Evolutionary conservation across 2,113 vertebrate genomes (phyloP), one percentile per base, ranked within the genome.

Genomic region (Cochlearius cochlearius): DNA sequence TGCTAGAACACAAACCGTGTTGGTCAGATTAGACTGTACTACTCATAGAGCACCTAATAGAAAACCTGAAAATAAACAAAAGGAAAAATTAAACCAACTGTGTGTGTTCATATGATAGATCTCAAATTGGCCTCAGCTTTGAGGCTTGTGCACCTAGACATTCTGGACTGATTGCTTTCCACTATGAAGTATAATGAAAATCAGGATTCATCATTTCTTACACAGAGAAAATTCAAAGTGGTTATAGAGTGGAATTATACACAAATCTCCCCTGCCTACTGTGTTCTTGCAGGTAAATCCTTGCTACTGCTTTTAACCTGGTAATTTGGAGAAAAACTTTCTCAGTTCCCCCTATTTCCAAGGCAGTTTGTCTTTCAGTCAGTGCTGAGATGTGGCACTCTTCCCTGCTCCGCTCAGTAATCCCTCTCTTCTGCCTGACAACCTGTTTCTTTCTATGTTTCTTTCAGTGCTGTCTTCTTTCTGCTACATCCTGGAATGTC

Each of bases 211-310:
- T 71, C 45, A 21, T 63, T 94, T 71, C 34, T 74, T 50, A 41
- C 5, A 20, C 0, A 27, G 8, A 38, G 10, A 63, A 88, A 59
- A 87, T 32, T 29, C 17, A n/a, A 84, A 50, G 30, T 36, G 2
- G 1, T 3, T 55, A 10, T 30, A 73, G 15, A 71, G 63, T 10
- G 2, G 14, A 10, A 4, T 52, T 59, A 7, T 4, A 14, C 3
- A 53, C 1, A 52, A 36, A 4, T 43, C 6, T 88, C 18, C 12
- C 12, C 27, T 38, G 9, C 15, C 23, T 43, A 29, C 27, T 76
- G 8, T 53, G 20, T 73, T 79, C 45, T 56, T 92, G 10, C 30
- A 34, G 7, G 11, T 66, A 74, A 94, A 81, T 66, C 6, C 11
- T 74, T 77, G 19, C 26, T 60, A 30, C 15, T 50, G 11, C 5